Evolutionary conservation across 2,888 invertebrate species (phyloP), one percentile per base, ranked within the genome.

Genomic region (Pheosia tremula): DNA sequence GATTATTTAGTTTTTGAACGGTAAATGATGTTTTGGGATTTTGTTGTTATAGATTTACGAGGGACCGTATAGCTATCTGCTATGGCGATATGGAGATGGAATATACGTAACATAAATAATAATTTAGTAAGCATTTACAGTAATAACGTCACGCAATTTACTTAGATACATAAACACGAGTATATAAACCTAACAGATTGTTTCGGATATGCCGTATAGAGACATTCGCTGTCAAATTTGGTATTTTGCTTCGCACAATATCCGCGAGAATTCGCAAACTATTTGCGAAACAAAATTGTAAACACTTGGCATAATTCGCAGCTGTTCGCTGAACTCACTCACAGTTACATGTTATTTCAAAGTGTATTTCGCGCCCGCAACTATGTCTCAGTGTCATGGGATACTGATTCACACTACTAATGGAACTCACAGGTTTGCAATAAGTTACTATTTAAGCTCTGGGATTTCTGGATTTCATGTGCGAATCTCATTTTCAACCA

Each of bases 261-360:
- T n/a, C 56, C 66, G 36, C 43, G 37, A 45, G 8, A 38, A 50
- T 38, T 38, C 9, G 43, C 3, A 37, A 59, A 56, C 59, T 67
- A 59, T 63, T 71, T 66, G 60, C 59, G 56, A 63, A 66, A 74
- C 67, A 68, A 68, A 70, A 69, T 71, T 69, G 67, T 74, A 75
- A 73, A 68, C 67, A 71, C 72, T 74, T 69, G 70, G 68, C 64
- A 78, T 81, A 79, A 79, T 75, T 72, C 75, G 68, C 81, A 83
- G 76, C 79, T 80, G 81, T 75, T 76, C 63, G 72, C 62, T 61
- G 69, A 76, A 77, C 67, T 74, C 63, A 69, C 73, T 70, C 24
- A 24, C 1, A 24, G 24, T 24, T 74, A 74, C 78, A 75, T 78
- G 76, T 77, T 78, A 78, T 75, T 76, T 71, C 75, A 73, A 76